Conservation (phyloP, 2,113 vertebrate genomes). For the Pipra filicauda region DNA sequence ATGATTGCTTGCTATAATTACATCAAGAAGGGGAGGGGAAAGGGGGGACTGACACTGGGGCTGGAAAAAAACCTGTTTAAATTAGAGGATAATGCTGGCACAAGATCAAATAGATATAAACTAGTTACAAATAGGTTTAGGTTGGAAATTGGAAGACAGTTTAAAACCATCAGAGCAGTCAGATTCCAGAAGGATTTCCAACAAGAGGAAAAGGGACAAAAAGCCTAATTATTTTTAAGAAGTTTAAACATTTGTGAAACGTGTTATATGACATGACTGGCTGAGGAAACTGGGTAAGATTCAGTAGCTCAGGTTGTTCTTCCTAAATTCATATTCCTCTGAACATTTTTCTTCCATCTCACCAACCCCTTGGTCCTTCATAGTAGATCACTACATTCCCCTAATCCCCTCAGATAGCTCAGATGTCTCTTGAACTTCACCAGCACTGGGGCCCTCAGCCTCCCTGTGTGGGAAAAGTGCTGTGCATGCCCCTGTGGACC, state of each 20-base stretch:
- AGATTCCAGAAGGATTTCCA: neutral
- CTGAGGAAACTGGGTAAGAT: neutral
- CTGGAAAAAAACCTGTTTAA: neutral
- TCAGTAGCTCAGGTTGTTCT: neutral
- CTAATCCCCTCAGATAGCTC: neutral
- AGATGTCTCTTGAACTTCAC: neutral
- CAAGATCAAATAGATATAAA: constrained; percentile 6
- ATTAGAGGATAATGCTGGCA: constrained; percentile 15
- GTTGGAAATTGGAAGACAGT: neutral
- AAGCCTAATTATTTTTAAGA: neutral
- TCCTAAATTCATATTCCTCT: neutral
- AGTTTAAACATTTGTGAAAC: neutral
- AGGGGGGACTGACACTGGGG: neutral
- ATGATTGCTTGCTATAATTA: constrained; percentile 56
- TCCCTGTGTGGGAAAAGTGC: neutral
- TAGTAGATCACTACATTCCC: neutral
- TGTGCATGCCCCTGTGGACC: neutral
- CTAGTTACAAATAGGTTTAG: neutral
- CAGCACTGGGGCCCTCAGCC: neutral
- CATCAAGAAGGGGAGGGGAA: neutral
- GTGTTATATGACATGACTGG: neutral
- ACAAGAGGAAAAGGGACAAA: neutral
- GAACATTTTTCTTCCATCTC: neutral
- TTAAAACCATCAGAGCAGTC: neutral
- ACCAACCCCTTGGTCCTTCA: neutral